Percentiles rank a stretch among this genome's conserved stretches.
phyloP scores from a whole-genome alignment of 2,888 invertebrate species.

The Napeogenes sylphis region DNA sequence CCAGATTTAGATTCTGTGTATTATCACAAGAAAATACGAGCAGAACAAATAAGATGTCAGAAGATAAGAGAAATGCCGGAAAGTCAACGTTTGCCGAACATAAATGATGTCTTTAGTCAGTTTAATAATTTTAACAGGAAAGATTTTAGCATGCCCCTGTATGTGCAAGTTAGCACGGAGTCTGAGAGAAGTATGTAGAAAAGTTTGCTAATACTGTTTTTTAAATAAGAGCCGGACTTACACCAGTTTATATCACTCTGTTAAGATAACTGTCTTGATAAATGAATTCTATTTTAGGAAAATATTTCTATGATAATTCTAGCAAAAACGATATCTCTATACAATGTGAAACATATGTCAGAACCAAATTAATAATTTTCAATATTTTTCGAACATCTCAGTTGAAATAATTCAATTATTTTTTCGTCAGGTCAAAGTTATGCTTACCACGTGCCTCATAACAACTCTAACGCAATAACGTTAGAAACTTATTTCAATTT shows the following conservation, averaged over 20 bases:
- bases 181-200: slow-evolving; percentile 45
- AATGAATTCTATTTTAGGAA: too few species aligned
- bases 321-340: too few species aligned
- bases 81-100: slow-evolving; percentile 43
- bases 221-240: neutral
- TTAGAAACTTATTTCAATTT: slow-evolving; percentile 55
- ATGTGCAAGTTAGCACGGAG: slow-evolving; percentile 48
- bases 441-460: slow-evolving; percentile 21
- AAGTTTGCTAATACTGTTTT: slow-evolving; percentile 1
- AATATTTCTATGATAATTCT: too few species aligned
- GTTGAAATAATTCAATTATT: neutral
- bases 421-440: slow-evolving; percentile 33
- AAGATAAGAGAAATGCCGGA: slow-evolving; percentile 15
- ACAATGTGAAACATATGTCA: too few species aligned
- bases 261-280: neutral
- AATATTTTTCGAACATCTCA: too few species aligned
- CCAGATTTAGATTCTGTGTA: slow-evolving; percentile 35
- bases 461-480: slow-evolving; percentile 23
- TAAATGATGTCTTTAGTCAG: slow-evolving; percentile 49
- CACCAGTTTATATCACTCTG: too few species aligned
- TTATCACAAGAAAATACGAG: slow-evolving; percentile 51
- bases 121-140: slow-evolving; percentile 38
- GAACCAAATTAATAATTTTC: too few species aligned
- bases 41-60: slow-evolving; percentile 41
- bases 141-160: slow-evolving; percentile 44